Evolutionary conservation across 2,797 vertebrate genomes (phyloP).

Genomic region (Odontamblyopus lacepedii): DNA sequence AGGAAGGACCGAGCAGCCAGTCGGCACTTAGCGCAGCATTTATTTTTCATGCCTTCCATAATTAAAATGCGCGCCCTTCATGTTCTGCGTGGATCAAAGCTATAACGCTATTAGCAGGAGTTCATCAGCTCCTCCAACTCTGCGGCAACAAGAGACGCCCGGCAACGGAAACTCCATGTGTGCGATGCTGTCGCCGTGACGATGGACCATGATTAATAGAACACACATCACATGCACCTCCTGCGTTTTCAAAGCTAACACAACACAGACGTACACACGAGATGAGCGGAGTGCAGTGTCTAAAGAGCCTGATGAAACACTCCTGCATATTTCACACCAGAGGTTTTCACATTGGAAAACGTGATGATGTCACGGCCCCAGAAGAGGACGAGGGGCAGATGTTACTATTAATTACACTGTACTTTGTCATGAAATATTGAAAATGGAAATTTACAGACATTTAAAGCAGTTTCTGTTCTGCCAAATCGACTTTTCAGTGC

Average conservation of each 20-base stretch:
- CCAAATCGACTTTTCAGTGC: too few relatives aligned
- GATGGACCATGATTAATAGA: constrained; percentile 74
- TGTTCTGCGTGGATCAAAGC: constrained; percentile 78
- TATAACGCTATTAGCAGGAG: constrained; percentile 73
- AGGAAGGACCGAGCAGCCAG: constrained; percentile 58
- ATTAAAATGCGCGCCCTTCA: constrained; percentile 76
- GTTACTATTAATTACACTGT: too few relatives aligned
- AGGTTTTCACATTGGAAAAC: too few relatives aligned
- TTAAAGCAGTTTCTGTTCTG: too few relatives aligned
- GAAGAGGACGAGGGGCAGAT: too few relatives aligned
- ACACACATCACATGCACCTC: constrained; percentile 69
- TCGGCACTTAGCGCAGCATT: constrained; percentile 74
- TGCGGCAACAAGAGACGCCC: constrained; percentile 61
- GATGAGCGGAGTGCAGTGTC: constrained; percentile 52
- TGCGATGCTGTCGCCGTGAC: constrained; percentile 53
- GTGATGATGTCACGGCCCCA: too few relatives aligned
- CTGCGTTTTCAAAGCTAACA: constrained; percentile 69
- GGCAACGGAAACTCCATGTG: constrained; percentile 68
- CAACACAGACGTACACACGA: constrained; percentile 64
- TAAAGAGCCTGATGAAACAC: constrained; percentile 72
- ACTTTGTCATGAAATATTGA: too few relatives aligned
- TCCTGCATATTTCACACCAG: constrained; percentile 52
- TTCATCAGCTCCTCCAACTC: constrained; percentile 73
- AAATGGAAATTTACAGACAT: too few relatives aligned
- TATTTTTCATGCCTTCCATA: constrained; percentile 83